Conservation (phyloP, 2,113 vertebrate genomes). For the Chrysemys picta region DNA sequence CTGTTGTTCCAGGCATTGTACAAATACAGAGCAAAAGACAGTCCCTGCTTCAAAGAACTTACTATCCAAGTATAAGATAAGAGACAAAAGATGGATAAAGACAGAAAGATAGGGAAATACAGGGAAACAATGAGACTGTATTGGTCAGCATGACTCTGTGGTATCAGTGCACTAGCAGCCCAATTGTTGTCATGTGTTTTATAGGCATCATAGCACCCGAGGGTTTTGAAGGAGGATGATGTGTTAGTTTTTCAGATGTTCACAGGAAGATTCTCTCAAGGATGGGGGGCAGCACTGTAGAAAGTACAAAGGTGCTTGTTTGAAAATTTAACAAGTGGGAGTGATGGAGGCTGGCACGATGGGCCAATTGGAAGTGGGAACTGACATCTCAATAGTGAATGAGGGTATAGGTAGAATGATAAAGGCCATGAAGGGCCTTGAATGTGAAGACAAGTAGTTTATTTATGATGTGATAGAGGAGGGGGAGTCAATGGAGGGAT, state of each 20-base stretch:
- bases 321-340: neutral
- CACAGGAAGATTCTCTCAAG: neutral
- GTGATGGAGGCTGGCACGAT: neutral
- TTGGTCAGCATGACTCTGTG: neutral
- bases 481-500: neutral
- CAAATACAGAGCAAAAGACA: neutral
- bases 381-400: neutral
- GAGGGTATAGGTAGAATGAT: neutral
- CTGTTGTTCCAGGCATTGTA: neutral
- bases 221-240: neutral
- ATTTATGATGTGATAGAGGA: slow-evolving; percentile 24
- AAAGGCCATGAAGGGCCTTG: neutral
- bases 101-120: neutral
- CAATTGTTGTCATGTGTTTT: neutral
- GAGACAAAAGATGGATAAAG: neutral
- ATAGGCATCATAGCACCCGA: neutral
- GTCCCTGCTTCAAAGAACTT: neutral
- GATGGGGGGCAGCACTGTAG: neutral
- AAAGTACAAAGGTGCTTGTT: neutral
- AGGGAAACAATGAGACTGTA: neutral
- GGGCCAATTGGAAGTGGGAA: neutral
- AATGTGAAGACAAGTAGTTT: neutral
- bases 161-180: neutral
- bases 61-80: neutral
- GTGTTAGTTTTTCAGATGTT: neutral